Base-by-base conservation (phyloP, 30 jellyfish, hydroid and myxozoan species). In the Turritopsis dohrnii region DNA sequence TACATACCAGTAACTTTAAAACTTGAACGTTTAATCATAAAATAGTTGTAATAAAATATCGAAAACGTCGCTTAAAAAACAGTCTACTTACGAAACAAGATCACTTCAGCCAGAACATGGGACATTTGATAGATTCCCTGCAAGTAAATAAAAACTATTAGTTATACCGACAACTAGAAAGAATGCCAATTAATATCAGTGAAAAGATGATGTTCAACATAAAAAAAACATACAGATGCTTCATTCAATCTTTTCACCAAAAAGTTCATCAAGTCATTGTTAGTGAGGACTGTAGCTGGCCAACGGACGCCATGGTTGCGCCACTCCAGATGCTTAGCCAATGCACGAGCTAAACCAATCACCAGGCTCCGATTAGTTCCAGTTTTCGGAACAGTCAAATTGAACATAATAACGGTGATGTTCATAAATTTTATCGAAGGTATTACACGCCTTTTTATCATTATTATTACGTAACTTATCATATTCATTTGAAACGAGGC, bases 81-180 rank as follows among this genome's bases (percentile, higher is more conserved):
- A 16, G 9, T 28, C 0, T 1, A 91, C 97, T 91, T 82, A 91
- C 97, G 90, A 80, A 91, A 52, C 7, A 88, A 85, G 71, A 91
- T 88, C 23, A 91, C 96, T 75, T 91, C 97, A 30, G 84, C 94
- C 22, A 91, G 87, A 20, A 66, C 83, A 41, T 72, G 66, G 77
- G 86, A 81, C 97, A 91, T 91, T 79, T 91, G 97, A 79, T 91
- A 91, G 25, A 79, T 83, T 65, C 97, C 97, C 97, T 91, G 87
- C 29, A 71, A 76, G 29, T 75, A 19, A 54, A 30, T 13, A 72
- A 53, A 53, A 0, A 84, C 22, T 3, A 21, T 66, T 17, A 21
- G 27, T 21, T 5, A 21, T 66, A 9, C 29, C n/a, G 18, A 54
- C 72, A 16, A 16, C n/a, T 54, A 16, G n/a, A 54, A 16, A 16